Percentiles rank a stretch among this genome's conserved stretches.
Evolutionary conservation across 2,888 invertebrate genomes (phyloP).

Genomic region (Megastigmus dorsalis): DNA sequence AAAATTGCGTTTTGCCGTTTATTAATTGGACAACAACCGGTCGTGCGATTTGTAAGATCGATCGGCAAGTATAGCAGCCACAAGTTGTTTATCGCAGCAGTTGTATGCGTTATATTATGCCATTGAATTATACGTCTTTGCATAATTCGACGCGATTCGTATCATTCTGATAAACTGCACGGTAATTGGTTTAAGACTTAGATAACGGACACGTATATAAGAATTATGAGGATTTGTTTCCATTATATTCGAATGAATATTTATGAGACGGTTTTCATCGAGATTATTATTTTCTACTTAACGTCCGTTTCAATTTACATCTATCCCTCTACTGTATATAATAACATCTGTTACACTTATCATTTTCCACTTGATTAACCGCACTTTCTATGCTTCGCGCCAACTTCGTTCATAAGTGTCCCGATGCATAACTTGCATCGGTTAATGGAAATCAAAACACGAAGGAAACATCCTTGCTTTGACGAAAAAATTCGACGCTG

Average conservation of each 20-base stretch:
- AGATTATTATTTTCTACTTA: too few relatives aligned
- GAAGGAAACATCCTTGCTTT: too few relatives aligned
- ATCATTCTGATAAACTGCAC: background rate
- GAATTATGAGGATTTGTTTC: background rate
- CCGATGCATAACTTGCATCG: too few relatives aligned
- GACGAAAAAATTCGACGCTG: background rate
- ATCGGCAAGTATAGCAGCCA: background rate
- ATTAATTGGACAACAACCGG: constrained; percentile 6
- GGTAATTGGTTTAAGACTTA: too few relatives aligned
- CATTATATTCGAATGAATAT: background rate
- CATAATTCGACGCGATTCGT: background rate
- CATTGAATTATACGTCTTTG: background rate
- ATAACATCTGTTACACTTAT: too few relatives aligned
- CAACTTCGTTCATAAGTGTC: too few relatives aligned
- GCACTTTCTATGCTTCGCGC: too few relatives aligned
- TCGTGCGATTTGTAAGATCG: background rate
- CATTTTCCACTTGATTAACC: too few relatives aligned
- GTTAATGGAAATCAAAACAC: too few relatives aligned
- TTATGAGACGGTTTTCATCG: background rate
- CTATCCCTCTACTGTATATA: too few relatives aligned
- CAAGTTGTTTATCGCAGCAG: background rate
- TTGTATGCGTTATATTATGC: too few relatives aligned
- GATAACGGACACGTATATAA: background rate
- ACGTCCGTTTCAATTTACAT: too few relatives aligned
- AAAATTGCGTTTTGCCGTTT: constrained; percentile 13